Evolutionary conservation across 2,113 vertebrate species (phyloP), one percentile per base, ranked within the genome.

Genomic region (Azemiops feae): DNA sequence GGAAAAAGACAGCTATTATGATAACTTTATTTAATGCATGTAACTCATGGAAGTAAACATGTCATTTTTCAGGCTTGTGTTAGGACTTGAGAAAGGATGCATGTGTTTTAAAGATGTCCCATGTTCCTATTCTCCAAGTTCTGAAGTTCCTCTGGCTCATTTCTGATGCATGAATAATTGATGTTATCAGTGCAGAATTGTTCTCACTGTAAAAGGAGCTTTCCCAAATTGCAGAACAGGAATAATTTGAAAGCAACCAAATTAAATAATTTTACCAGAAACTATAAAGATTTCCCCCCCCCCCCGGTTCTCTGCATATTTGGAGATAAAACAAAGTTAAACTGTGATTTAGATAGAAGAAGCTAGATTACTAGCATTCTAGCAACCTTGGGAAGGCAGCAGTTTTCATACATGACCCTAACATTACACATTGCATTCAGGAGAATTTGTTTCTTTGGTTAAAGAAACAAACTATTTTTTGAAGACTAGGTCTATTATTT

Each of bases 281-380:
- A 89, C 52, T 86, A 34, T 86, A 87, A 94, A 92, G 92, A 93
- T 87, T 30, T 69, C 90, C 93, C 88, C n/a, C n/a, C n/a, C n/a
- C n/a, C n/a, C n/a, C n/a, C n/a, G 20, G 5, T 34, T 74, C 43
- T 85, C 45, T 53, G 89, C 89, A 94, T 34, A 87, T 0, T 4
- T 34, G 93, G 92, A 94, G 96, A 93, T 91, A 93, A 95, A 96
- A 96, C n/a, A n/a, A 57, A 92, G 81, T 94, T 92, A 87, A 93
- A 39, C 12, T 91, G 16, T 55, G 34, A 81, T 89, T 57, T 52
- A 89, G 52, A 95, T 95, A 95, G 94, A 96, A 94, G 94, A 93
- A 93, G 87, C 52, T 2, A 25, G 30, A 57, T 74, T 55, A n/a
- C 53, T 3, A n/a, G 9, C 25, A 14, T 74, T 47, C 53, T 12